Conservation (phyloP, 2,113 vertebrate genomes). For the Microcebus ravelobensis region DNA sequence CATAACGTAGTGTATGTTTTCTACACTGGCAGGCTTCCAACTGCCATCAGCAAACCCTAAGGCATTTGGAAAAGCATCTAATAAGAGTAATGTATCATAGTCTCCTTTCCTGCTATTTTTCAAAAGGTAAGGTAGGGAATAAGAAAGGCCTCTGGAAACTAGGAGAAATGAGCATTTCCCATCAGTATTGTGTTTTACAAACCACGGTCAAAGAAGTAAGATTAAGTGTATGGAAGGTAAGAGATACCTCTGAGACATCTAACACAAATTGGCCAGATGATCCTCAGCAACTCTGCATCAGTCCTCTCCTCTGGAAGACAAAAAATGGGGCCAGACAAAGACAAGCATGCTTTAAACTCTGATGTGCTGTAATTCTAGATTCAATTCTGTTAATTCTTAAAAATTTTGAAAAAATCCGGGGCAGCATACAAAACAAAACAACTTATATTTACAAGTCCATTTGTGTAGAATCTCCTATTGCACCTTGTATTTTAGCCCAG, state of each 20-base stretch:
- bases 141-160: not conserved
- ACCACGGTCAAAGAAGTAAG: not conserved
- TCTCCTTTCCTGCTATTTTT: constrained; percentile 24
- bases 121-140: not conserved
- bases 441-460: not conserved
- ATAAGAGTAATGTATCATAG: not conserved
- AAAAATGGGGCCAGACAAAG: not conserved
- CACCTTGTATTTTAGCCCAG: not conserved
- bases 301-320: not conserved
- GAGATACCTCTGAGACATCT: not conserved
- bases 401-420: not conserved
- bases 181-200: not conserved
- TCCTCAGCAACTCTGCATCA: not conserved
- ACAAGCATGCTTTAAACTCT: not conserved
- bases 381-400: not conserved
- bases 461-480: not conserved
- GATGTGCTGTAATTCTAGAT: not conserved
- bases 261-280: not conserved
- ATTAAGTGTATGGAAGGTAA: not conserved
- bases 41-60: not conserved
- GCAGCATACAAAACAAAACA: not conserved
- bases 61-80: constrained; percentile 9
- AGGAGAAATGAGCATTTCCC: not conserved
- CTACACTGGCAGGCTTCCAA: not conserved
- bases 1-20: not conserved